A percentile compares a stretch with the other conserved stretches of the same genome.
phyloP scores from a whole-genome alignment of 2,797 vertebrate genomes.

The Anomalospiza imberbis region DNA sequence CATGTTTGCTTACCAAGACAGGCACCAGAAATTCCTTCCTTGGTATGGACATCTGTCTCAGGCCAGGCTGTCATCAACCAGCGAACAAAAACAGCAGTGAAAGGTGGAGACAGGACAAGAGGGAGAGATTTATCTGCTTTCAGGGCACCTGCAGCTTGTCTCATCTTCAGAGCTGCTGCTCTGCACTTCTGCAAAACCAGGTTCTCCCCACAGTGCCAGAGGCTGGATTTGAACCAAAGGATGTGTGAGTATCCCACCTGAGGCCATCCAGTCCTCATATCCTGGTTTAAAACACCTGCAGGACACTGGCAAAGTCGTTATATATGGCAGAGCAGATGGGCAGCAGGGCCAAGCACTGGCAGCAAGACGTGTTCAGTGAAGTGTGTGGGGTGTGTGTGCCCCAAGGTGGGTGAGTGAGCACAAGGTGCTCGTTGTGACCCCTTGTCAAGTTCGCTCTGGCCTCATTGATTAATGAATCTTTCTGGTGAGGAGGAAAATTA shows the following conservation, averaged over 20 bases:
- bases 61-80: background rate
- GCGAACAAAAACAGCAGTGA: background rate
- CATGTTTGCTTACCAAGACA: background rate
- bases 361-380: conserved; percentile 74
- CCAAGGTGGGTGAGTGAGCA: conserved; percentile 54
- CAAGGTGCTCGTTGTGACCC: background rate
- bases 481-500: conserved; percentile 69
- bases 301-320: background rate
- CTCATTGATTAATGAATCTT: conserved; percentile 87
- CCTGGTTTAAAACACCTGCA: background rate
- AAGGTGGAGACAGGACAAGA: background rate
- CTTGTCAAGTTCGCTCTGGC: conserved; percentile 78
- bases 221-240: background rate
- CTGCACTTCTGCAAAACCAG: background rate
- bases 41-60: background rate
- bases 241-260: background rate
- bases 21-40: background rate
- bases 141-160: background rate
- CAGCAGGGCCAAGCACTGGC: conserved; percentile 56
- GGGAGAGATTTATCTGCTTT: background rate
- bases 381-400: background rate
- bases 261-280: background rate
- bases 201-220: background rate
- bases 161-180: background rate
- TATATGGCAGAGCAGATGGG: conserved; percentile 1